Evolutionary conservation across 2,888 invertebrate genomes (phyloP).

Genomic region (Tachina grossa): DNA sequence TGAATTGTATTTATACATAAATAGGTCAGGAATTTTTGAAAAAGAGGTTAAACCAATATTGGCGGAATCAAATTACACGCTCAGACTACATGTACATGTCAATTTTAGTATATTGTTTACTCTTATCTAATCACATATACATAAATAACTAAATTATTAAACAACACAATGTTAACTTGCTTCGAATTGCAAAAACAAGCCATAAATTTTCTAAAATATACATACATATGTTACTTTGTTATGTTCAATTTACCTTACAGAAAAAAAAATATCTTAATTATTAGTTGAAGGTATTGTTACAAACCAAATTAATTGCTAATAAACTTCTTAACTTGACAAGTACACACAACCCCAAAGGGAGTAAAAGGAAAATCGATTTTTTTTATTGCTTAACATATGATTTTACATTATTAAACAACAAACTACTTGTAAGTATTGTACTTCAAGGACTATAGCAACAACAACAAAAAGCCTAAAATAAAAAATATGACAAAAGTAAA

Average conservation of each 20-base stretch:
- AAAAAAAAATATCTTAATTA: conserved; percentile 31
- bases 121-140: no score
- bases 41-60: no score
- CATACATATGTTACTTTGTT: neutral
- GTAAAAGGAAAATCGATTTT: neutral
- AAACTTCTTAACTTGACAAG: conserved; percentile 27
- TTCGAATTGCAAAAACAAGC: neutral
- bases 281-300: neutral
- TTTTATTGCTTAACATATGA: conserved; percentile 43
- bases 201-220: neutral
- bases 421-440: neutral
- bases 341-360: neutral
- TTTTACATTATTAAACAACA: conserved; percentile 51
- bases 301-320: conserved; percentile 26
- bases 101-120: no score
- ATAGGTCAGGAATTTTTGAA: no score
- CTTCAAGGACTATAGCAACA: conserved; percentile 51
- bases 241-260: neutral
- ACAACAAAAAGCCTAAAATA: conserved; percentile 10
- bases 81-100: no score
- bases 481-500: conserved; percentile 51
- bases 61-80: no score
- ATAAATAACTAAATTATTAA: neutral
- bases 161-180: neutral
- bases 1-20: neutral